Base-by-base conservation (phyloP, 2,797 vertebrate species). In the Discoglossus pictus region DNA sequence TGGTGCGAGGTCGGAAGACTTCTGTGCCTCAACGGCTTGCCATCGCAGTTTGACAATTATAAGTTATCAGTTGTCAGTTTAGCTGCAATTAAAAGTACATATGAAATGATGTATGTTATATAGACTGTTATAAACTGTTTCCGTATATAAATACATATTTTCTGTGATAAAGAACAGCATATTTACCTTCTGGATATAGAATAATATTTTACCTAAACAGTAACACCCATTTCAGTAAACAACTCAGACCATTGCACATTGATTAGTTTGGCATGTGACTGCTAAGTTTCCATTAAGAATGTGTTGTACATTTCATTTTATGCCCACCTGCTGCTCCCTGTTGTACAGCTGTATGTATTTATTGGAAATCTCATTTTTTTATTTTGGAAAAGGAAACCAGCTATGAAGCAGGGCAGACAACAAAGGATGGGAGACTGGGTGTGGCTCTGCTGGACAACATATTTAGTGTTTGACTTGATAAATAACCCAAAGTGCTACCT, bases 221-320 rank as follows among this genome's bases (percentile, higher is more conserved):
- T 70, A 50, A 58, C 36, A 20, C 16, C 35, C 51, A 58, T 51
- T 64, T 71, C 43, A 31, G 18, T 18, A 60, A 53, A 60, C 65
- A 46, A 56, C 25, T 63, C 35, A 54, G 63, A 63, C 35, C 59
- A 40, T 42, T 36, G 24, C 34, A 51, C 60, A 63, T 55, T 64
- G 53, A 56, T 64, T 64, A 42, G 43, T 48, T 63, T 71, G 68
- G 68, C 60, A 50, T 64, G 36, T 10, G 34, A 42, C 43, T 48
- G 31, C 47, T 42, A 38, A 34, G 18, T 51, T 71, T 71, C 53
- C 34, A 25, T 55, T 64, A 35, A 12, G 36, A 58, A 18, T 63
- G 56, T n/a, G 4, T 48, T 56, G 51, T 43, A 59, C 48, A 62
- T 63, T 35, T 51, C 21, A 50, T 43, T 18, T 50, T 63, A 40